phyloP scores from a whole-genome alignment of 2,113 vertebrate species.

The Percopsis transmontana region DNA sequence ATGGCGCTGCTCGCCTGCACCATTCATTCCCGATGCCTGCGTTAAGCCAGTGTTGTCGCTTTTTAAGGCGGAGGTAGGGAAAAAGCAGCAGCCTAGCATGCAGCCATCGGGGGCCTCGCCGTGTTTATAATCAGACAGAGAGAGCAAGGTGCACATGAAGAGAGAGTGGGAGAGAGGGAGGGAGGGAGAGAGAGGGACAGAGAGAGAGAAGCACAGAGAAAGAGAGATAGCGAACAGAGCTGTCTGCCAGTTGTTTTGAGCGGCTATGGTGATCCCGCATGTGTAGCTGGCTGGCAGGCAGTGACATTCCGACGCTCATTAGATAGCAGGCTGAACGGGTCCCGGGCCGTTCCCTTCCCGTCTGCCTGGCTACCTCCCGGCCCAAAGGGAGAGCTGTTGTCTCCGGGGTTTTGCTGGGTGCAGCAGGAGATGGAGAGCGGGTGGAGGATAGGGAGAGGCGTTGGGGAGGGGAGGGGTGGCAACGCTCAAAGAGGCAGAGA shows the following conservation, averaged over 20 bases:
- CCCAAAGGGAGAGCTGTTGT: slow-evolving; percentile 56
- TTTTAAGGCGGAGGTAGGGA: slow-evolving; percentile 19
- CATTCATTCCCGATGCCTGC: slow-evolving; percentile 63
- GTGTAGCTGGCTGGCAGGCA: slow-evolving; percentile 55
- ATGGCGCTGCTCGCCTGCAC: slow-evolving; percentile 51
- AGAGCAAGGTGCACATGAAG: slow-evolving; percentile 18
- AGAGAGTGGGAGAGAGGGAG: slow-evolving; percentile 1
- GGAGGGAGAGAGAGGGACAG: slow-evolving; percentile 5
- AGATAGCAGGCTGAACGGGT: slow-evolving; percentile 68
- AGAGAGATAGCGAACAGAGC: background rate
- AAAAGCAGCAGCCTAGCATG: background rate
- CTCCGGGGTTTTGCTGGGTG: slow-evolving; percentile 23
- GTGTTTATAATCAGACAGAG: slow-evolving; percentile 52
- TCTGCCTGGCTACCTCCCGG: background rate
- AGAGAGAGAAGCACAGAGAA: slow-evolving; percentile 18
- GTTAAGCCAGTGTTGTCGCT: slow-evolving; percentile 54
- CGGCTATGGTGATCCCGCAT: slow-evolving; percentile 58
- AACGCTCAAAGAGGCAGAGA: slow-evolving; percentile 25
- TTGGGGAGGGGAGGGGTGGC: slow-evolving; percentile 21
- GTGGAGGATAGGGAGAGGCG: slow-evolving; percentile 5
- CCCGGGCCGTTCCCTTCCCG: slow-evolving; percentile 43
- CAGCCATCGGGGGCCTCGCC: slow-evolving; percentile 7
- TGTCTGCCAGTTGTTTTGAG: slow-evolving; percentile 63
- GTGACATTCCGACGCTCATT: slow-evolving; percentile 72
- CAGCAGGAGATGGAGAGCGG: slow-evolving; percentile 28